phyloP scores from a whole-genome alignment of 1,140 invertebrate species.

The Caenorhabditis latens region DNA sequence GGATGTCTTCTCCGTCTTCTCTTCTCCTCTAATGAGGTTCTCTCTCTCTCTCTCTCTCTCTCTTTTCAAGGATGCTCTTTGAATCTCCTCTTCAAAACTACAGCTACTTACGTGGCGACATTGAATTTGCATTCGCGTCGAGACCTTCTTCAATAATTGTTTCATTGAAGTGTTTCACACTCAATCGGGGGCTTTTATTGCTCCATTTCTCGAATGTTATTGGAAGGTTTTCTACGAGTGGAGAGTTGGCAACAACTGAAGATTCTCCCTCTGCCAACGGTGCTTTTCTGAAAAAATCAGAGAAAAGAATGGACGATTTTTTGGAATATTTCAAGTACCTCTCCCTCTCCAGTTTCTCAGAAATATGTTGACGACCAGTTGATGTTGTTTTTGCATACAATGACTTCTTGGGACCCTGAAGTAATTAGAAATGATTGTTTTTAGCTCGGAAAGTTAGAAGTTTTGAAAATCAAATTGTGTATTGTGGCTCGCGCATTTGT shows the following conservation, averaged over 20 bases:
- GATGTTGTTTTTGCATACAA: slow-evolving; percentile 35
- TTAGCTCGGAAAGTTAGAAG: too few relatives aligned
- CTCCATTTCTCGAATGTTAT: slow-evolving; percentile 56
- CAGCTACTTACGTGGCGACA: slow-evolving; percentile 33
- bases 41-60: not conserved
- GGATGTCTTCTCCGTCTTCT: not conserved
- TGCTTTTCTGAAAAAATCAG: slow-evolving; percentile 15
- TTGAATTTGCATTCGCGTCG: slow-evolving; percentile 59
- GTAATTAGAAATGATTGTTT: too few relatives aligned
- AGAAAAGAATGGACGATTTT: not conserved
- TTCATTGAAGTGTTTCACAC: slow-evolving; percentile 52
- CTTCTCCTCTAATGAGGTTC: slow-evolving; percentile 30
- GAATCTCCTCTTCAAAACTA: slow-evolving; percentile 19
- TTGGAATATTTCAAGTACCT: not conserved
- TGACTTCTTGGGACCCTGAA: slow-evolving; percentile 30
- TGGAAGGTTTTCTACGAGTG: slow-evolving; percentile 61
- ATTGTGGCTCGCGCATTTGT: too few relatives aligned
- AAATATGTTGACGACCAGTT: slow-evolving; percentile 13
- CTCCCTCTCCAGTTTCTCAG: slow-evolving; percentile 31
- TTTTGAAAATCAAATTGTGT: too few relatives aligned
- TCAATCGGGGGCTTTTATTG: slow-evolving; percentile 50
- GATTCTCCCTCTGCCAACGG: slow-evolving; percentile 59
- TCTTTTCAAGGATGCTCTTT: slow-evolving; percentile 17
- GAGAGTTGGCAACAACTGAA: slow-evolving; percentile 61
- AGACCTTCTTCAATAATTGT: slow-evolving; percentile 50